These are phyloP conservation scores for Pyrrhura leucotis DNA, from an alignment of 2,797 vertebrate species.

Conservation along the genomic window DNA sequence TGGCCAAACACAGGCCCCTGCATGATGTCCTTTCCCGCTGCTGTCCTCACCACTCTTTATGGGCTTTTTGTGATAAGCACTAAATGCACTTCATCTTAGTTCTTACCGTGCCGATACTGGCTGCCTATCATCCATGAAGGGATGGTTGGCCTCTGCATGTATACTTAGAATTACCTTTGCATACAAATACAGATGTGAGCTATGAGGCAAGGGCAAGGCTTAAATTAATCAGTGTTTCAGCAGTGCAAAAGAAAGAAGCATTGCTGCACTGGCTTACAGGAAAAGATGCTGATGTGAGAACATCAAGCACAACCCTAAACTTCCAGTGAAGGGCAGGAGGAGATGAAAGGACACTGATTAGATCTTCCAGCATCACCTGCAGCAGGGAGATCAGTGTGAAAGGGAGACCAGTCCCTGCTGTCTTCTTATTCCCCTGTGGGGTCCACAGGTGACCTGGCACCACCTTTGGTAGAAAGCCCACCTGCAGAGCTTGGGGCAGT, in stretches of 20 bases:
- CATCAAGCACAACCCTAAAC: neutral
- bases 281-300: neutral
- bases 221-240: neutral
- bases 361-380: neutral
- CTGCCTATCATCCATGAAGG: fast-evolving
- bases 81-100: neutral
- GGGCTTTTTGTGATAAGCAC: neutral
- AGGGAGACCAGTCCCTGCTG: too few relatives aligned
- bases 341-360: neutral
- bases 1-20: neutral
- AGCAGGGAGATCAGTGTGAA: fast-evolving
- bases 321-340: neutral
- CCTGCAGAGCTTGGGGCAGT: neutral
- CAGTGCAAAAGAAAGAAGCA: neutral
- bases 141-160: neutral
- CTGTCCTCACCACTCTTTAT: neutral
- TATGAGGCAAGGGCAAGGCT: neutral
- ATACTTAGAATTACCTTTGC: neutral
- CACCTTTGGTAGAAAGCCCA: fast-evolving
- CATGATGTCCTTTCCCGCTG: neutral
- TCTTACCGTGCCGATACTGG: fast-evolving
- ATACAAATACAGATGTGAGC: too few relatives aligned
- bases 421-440: fast-evolving
- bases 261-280: fast-evolving
- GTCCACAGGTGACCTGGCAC: neutral